phyloP scores from a whole-genome alignment of 2,113 vertebrate genomes.

The Varanus komodoensis region DNA sequence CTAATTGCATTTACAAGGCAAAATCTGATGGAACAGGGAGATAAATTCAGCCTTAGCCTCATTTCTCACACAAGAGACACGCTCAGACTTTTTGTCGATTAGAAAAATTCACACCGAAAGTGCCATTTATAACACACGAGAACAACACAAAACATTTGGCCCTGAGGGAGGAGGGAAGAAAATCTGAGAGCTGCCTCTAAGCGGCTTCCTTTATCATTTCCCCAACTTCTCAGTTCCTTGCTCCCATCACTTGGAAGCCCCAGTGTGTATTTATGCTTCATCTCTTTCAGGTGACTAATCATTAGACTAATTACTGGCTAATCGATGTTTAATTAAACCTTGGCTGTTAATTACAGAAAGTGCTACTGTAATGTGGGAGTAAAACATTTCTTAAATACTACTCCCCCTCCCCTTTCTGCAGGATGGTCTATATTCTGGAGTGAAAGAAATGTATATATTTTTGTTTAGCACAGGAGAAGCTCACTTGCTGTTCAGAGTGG shows the following conservation, averaged over 20 bases:
- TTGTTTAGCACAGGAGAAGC: background rate
- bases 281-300: slow-evolving; percentile 85
- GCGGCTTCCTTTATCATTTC: slow-evolving; percentile 66
- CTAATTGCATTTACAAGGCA: slow-evolving; percentile 74
- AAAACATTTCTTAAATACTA: slow-evolving; percentile 43
- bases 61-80: slow-evolving; percentile 77
- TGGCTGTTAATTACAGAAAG: slow-evolving; percentile 85
- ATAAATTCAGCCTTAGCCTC: slow-evolving; percentile 73
- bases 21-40: slow-evolving; percentile 77
- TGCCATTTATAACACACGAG: slow-evolving; percentile 79
- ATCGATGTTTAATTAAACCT: slow-evolving; percentile 95
- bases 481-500: accelerated
- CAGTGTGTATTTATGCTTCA: slow-evolving; percentile 74
- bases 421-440: background rate
- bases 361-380: slow-evolving; percentile 73
- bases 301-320: slow-evolving; percentile 90
- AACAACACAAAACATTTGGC: slow-evolving; percentile 73
- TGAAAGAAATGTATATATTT: background rate
- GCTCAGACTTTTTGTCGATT: slow-evolving; percentile 76
- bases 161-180: slow-evolving; percentile 73
- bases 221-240: slow-evolving; percentile 59
- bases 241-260: slow-evolving; percentile 61
- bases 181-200: slow-evolving; percentile 71
- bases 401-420: slow-evolving; percentile 34
- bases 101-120: slow-evolving; percentile 79